phyloP scores from a whole-genome alignment of 2,888 invertebrate genomes.

The Melitaea athalia region DNA sequence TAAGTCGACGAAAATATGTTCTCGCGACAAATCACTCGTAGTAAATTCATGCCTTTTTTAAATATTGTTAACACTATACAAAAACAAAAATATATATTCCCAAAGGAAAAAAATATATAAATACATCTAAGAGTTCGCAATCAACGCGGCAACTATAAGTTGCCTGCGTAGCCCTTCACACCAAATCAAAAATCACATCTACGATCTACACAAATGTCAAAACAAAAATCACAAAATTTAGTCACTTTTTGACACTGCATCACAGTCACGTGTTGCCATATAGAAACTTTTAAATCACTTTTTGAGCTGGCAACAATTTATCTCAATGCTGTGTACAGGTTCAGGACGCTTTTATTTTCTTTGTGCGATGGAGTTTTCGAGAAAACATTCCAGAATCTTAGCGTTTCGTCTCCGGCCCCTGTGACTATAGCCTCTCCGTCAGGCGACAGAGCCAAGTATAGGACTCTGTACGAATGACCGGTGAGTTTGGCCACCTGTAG shows the following conservation, averaged over 20 bases:
- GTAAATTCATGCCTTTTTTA: slow-evolving; percentile 63
- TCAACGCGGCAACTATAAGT: slow-evolving; percentile 22
- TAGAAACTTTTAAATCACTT: neutral
- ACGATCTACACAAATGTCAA: neutral
- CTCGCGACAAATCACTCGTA: neutral
- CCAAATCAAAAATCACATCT: slow-evolving; percentile 3
- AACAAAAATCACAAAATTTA: neutral
- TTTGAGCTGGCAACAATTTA: slow-evolving; percentile 48
- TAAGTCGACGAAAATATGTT: neutral
- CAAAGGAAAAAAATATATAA: slow-evolving; percentile 24
- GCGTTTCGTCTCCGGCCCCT: slow-evolving; percentile 98
- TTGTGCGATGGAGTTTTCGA: slow-evolving; percentile 97
- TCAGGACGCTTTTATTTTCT: slow-evolving; percentile 95
- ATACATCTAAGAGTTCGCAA: slow-evolving; percentile 23
- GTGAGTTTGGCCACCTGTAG: slow-evolving; percentile 96
- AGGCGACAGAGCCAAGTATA: slow-evolving; percentile 97
- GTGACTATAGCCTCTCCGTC: slow-evolving; percentile 99
- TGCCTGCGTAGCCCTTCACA: neutral
- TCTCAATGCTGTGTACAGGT: slow-evolving; percentile 91
- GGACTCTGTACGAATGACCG: slow-evolving; percentile 97
- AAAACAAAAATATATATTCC: slow-evolving; percentile 28
- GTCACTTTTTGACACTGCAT: neutral
- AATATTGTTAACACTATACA: slow-evolving; percentile 33
- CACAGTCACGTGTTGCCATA: slow-evolving; percentile 6
- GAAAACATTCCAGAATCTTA: slow-evolving; percentile 99